Evolutionary conservation across 2,113 vertebrate species (phyloP).

Genomic region (Lepus timidus): DNA sequence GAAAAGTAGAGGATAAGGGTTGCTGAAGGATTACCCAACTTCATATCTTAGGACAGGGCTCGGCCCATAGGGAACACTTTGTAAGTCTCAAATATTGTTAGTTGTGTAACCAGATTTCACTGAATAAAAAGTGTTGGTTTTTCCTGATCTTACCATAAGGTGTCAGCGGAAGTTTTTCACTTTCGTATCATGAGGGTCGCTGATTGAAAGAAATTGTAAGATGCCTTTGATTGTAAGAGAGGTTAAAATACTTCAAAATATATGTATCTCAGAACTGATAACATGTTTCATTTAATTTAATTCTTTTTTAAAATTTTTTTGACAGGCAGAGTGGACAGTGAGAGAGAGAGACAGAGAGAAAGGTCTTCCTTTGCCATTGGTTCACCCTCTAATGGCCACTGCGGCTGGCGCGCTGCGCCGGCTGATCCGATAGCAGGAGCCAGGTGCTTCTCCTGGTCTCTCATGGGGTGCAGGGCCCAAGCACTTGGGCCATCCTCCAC

Average conservation of each 20-base stretch:
- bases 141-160: conserved; percentile 57
- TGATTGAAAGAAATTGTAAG: conserved; percentile 54
- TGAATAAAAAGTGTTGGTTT: conserved; percentile 15
- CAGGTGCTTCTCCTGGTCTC: too few relatives aligned
- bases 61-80: background rate
- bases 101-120: conserved; percentile 36
- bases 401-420: too few relatives aligned
- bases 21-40: background rate
- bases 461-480: too few relatives aligned
- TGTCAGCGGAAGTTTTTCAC: conserved; percentile 46
- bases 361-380: too few relatives aligned
- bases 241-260: conserved; percentile 54
- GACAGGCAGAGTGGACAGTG: too few relatives aligned
- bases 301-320: background rate
- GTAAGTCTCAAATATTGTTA: conserved; percentile 41
- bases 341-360: too few relatives aligned
- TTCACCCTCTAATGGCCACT: too few relatives aligned
- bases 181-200: conserved; percentile 14
- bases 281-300: conserved; percentile 24
- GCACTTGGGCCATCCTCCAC: too few relatives aligned
- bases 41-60: conserved; percentile 9
- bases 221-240: conserved; percentile 7
- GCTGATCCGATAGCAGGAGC: too few relatives aligned
- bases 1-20: background rate
- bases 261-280: conserved; percentile 24